Evolutionary conservation across 1,140 invertebrate genomes (phyloP).

Genomic region (Geopemphigus sp.): DNA sequence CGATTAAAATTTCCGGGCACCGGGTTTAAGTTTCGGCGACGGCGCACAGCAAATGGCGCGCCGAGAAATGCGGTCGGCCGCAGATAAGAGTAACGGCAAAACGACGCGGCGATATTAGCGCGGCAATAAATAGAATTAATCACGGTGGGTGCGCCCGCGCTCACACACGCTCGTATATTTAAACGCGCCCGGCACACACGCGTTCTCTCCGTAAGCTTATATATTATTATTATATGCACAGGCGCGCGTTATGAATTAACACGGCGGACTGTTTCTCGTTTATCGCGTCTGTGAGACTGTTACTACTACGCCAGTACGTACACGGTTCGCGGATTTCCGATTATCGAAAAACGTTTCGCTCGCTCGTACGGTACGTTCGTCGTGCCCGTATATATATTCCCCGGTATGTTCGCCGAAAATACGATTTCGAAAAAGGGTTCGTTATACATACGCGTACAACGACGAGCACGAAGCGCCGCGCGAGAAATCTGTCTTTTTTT

Average conservation of each 20-base stretch:
- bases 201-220: too few species aligned
- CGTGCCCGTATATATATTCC: too few species aligned
- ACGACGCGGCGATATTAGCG: constrained; percentile 22
- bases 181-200: background rate
- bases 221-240: background rate
- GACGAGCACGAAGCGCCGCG: too few species aligned
- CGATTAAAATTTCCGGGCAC: constrained; percentile 42
- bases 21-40: constrained; percentile 11
- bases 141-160: constrained; percentile 27
- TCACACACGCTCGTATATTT: background rate
- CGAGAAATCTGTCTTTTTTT: background rate
- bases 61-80: constrained; percentile 40
- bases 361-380: too few species aligned
- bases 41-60: background rate
- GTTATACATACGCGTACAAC: too few species aligned
- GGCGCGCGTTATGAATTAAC: constrained; percentile 11
- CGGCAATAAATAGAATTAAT: constrained; percentile 48
- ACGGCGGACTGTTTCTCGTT: constrained; percentile 7
- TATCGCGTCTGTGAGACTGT: background rate
- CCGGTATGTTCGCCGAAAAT: too few species aligned
- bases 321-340: too few species aligned
- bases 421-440: too few species aligned
- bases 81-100: constrained; percentile 36
- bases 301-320: too few species aligned
- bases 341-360: background rate